A percentile compares a stretch with the other conserved stretches of the same genome.
These are phyloP conservation scores for Ichneumon xanthorius DNA, from an alignment of 2,888 invertebrate species.

Conservation along the genomic window DNA sequence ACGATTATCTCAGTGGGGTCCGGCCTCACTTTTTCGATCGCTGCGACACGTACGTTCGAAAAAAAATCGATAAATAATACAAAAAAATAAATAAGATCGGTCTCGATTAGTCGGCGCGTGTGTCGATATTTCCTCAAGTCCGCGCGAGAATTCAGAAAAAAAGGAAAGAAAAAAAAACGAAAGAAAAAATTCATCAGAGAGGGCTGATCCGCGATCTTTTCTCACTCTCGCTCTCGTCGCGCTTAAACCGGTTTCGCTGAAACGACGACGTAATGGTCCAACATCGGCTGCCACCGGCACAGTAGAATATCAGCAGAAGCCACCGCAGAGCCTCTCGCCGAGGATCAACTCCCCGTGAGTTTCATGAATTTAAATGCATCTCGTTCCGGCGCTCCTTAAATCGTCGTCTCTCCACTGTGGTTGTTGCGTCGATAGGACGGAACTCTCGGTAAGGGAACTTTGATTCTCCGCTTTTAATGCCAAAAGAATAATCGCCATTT, in stretches of 20 bases:
- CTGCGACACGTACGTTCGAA: neutral
- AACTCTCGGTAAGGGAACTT: neutral
- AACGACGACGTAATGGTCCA: constrained; percentile 76
- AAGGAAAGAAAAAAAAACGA: neutral
- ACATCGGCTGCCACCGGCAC: constrained; percentile 53
- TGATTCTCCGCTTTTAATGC: neutral
- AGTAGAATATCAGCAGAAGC: constrained; percentile 61
- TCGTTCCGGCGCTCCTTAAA: constrained; percentile 43
- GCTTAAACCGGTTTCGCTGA: constrained; percentile 75
- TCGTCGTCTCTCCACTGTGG: neutral
- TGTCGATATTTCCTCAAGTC: constrained; percentile 64
- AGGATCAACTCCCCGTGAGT: constrained; percentile 69
- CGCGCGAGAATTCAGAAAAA: constrained; percentile 23
- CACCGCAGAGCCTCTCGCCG: constrained; percentile 48
- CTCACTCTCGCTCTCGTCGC: constrained; percentile 52
- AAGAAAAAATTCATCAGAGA: constrained; percentile 41
- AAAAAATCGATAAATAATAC: neutral
- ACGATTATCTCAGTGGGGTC: constrained; percentile 73
- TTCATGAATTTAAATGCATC: constrained; percentile 74
- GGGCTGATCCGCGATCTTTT: constrained; percentile 46
- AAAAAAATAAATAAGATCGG: constrained; percentile 39
- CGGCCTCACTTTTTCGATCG: constrained; percentile 33
- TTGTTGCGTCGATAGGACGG: neutral
- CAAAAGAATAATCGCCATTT: neutral
- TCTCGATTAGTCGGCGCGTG: constrained; percentile 55